Conservation (phyloP, 2,888 invertebrate genomes). For the Drosophila meridiana region DNA sequence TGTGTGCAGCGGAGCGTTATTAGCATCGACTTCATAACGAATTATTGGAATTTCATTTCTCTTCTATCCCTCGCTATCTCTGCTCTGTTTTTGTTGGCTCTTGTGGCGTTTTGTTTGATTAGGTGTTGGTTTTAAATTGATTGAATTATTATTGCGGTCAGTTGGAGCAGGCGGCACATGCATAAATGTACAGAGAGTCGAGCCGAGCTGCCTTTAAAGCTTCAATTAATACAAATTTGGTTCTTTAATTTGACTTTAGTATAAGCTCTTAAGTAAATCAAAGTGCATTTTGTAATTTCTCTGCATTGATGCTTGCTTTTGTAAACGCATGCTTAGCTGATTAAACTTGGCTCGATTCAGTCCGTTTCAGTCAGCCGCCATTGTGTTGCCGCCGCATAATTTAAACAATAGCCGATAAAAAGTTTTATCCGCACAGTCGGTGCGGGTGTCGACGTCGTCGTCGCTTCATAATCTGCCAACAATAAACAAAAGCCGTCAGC, state of each 20-base stretch:
- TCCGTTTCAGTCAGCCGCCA: constrained; percentile 26
- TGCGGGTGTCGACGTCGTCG: constrained; percentile 41
- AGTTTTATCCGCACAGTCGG: constrained; percentile 57
- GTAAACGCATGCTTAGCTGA: constrained; percentile 41
- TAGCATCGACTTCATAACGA: constrained; percentile 78
- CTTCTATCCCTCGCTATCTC: constrained; percentile 9
- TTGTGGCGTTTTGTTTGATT: constrained; percentile 60
- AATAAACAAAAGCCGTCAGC: constrained; percentile 64
- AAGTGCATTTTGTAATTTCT: constrained; percentile 21
- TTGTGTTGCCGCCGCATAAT: constrained; percentile 43
- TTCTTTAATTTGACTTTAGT: background rate
- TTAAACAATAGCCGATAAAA: constrained; percentile 62
- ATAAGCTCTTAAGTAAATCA: background rate
- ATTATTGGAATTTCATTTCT: constrained; percentile 69
- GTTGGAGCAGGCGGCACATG: constrained; percentile 15
- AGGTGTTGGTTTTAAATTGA: constrained; percentile 75
- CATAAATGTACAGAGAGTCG: constrained; percentile 20
- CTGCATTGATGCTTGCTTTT: constrained; percentile 15
- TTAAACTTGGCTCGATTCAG: constrained; percentile 44
- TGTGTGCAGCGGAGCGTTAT: constrained; percentile 73
- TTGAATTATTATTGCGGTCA: constrained; percentile 71
- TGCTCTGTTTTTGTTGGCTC: constrained; percentile 29
- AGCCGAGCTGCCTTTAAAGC: background rate
- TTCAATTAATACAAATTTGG: background rate
- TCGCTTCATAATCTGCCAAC: constrained; percentile 66